Evolutionary conservation across 2,888 invertebrate species (phyloP).

Genomic region (Charanyca ferruginea): DNA sequence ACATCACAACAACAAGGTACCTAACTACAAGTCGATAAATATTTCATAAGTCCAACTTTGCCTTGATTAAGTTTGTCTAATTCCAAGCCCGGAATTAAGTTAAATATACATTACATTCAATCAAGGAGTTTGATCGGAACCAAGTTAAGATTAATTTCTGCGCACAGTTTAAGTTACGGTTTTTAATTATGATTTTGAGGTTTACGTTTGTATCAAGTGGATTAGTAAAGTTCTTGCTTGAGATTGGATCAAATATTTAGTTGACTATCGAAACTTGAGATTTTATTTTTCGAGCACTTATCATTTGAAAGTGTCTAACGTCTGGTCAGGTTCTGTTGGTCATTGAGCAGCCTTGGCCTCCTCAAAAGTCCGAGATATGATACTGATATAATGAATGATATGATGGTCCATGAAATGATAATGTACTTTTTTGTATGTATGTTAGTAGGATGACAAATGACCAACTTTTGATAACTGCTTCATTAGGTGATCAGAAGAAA

Average conservation of each 20-base stretch:
- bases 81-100: constrained; percentile 39
- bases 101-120: constrained; percentile 55
- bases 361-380: no score
- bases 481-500: no score
- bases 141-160: constrained; percentile 48
- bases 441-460: no score
- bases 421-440: no score
- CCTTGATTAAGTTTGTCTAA: constrained; percentile 46
- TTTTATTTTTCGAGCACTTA: background rate
- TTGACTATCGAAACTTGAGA: background rate
- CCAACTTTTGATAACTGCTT: no score
- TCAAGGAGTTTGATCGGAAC: constrained; percentile 53
- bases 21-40: background rate
- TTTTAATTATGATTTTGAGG: constrained; percentile 40
- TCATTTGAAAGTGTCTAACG: background rate
- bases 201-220: constrained; percentile 12
- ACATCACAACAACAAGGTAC: constrained; percentile 9
- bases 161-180: constrained; percentile 21
- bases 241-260: background rate
- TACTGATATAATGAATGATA: no score
- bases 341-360: no score
- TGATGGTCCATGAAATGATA: no score
- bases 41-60: constrained; percentile 27
- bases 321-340: background rate
- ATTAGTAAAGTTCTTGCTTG: background rate